Evolutionary conservation across 2,113 vertebrate genomes (phyloP), one percentile per base, ranked within the genome.

Genomic region (Brevimyrus niger): DNA sequence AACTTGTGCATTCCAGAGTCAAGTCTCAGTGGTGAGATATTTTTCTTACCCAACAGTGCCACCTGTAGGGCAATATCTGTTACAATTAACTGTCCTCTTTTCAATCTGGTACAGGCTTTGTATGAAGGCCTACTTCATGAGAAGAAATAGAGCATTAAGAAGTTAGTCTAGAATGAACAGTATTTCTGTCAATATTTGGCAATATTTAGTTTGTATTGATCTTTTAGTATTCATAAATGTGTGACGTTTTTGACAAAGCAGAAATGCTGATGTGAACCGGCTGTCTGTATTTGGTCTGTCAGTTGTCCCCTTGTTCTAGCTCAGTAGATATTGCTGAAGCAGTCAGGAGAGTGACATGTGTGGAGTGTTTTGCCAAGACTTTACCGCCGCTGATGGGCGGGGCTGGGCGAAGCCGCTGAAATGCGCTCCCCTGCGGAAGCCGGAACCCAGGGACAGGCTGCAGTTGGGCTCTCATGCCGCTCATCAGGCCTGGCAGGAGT

Each of bases 1-100:
- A n/a, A 84, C 27, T 35, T 50, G 0, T 53, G 85, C n/a, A 6
- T 51, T 88, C 65, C 65, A 23, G 27, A 35, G 6, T 35, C 47
- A 21, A 69, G 17, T 31, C 1, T 8, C n/a, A 3, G 17, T 4
- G 0, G 5, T 2, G 23, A 82, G 11, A 10, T 7, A 83, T 53
- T 85, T 89, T 85, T 27, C 51, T 61, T 85, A 48, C 76, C 76
- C 80, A 61, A 89, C 42, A 89, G 51, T 85, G 80, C 80, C 88
- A 83, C 21, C 88, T 61, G 35, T 27, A 58, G 88, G 88, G 10
- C n/a, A 84, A 58, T 61, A 35, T 47, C 11, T 44, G n/a, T 31
- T 76, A 61, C 76, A 15, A 53, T 50, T 11, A n/a, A n/a, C 38
- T 21, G 53, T 10, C 51, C n/a, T 38, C 48, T 9, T 27, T 31